Base-by-base conservation (phyloP, 2,888 invertebrate genomes). In the Hemithea aestivaria region DNA sequence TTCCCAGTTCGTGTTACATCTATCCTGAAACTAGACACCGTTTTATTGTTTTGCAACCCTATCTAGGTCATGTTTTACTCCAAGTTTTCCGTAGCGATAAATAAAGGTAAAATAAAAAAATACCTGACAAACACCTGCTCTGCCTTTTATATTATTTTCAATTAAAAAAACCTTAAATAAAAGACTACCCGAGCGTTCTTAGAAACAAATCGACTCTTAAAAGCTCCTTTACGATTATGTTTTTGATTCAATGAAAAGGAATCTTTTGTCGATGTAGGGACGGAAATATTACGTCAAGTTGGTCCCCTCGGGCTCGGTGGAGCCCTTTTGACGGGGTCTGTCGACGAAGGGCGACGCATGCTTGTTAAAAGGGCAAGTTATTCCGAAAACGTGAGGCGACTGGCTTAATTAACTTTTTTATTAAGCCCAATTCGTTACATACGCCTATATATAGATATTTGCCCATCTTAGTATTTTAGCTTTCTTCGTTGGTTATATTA, bases 211-310 rank as follows among this genome's bases (percentile, higher is more conserved):
- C 65, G 64, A 62, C 63, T 68, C 61, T 63, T 66, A 64, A 70
- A 69, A 70, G 67, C 62, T 64, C 68, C 66, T 74, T 74, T 70
- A 68, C 70, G 66, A 73, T 73, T 76, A 72, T 70, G 66, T 73
- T 70, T 73, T 69, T 72, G 67, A 75, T 75, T 79, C 66, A 73
- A 73, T 76, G 68, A 73, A 70, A 74, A 67, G 72, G 67, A 69
- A 67, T 68, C 70, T 68, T 73, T 79, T 73, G 73, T 73, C 60
- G 69, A 66, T 61, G 55, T 57, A 66, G 64, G 63, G 62, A 67
- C 75, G 78, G 80, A 76, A 78, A 76, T 74, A 74, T 70, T 64
- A 65, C 47, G 51, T 48, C 44, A 45, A 28, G 36, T 33, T 32
- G 38, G 30, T 37, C 31, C 33, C 38, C 41, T 21, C 28, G 21